Evolutionary conservation across 2,113 vertebrate species (phyloP).

Genomic region (Pluvialis apricaria): DNA sequence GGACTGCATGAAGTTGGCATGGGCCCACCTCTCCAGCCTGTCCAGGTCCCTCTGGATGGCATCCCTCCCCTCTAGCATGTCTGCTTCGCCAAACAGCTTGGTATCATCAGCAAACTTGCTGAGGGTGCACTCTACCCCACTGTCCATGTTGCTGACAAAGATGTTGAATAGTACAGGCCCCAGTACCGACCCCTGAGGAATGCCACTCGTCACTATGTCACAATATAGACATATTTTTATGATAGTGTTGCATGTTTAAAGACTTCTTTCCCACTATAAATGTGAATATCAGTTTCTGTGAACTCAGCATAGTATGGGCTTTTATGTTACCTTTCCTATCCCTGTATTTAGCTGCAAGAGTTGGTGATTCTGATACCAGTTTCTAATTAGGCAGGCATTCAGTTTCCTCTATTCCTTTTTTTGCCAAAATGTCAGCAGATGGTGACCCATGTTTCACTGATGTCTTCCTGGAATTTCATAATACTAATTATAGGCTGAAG

Average conservation of each 20-base stretch:
- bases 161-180: too few species aligned
- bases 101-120: too few species aligned
- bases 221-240: neutral
- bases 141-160: too few species aligned
- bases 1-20: too few species aligned
- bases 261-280: neutral
- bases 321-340: neutral
- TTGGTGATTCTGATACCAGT: neutral
- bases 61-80: too few species aligned
- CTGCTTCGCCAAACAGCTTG: too few species aligned
- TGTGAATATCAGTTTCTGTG: neutral
- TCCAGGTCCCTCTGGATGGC: too few species aligned
- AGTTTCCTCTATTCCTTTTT: neutral
- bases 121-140: too few species aligned
- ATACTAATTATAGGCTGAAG: slow-evolving; percentile 7
- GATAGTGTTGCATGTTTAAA: neutral
- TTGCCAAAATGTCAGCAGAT: slow-evolving; percentile 27
- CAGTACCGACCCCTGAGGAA: too few species aligned
- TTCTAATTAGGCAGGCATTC: slow-evolving; percentile 1
- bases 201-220: too few species aligned
- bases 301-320: neutral
- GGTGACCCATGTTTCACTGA: slow-evolving; percentile 15
- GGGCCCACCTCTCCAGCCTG: too few species aligned
- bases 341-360: neutral
- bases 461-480: slow-evolving; percentile 23